phyloP scores from a whole-genome alignment of 2,113 vertebrate genomes.

The Chinchilla lanigera region DNA sequence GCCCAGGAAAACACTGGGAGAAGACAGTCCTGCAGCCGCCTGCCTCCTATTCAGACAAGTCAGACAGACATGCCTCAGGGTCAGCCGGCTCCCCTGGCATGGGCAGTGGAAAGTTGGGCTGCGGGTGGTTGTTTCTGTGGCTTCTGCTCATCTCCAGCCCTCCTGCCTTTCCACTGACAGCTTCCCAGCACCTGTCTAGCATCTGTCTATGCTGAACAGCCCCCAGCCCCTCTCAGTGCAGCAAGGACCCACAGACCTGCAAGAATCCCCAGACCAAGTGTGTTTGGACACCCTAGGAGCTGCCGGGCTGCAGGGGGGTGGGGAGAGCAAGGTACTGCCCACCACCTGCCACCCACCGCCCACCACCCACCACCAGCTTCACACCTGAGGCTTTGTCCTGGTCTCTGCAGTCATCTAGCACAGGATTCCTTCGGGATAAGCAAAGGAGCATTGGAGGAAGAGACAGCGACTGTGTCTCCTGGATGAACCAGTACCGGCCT shows the following conservation, averaged over 20 bases:
- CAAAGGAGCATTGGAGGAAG: constrained; percentile 45
- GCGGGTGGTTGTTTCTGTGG: constrained; percentile 16
- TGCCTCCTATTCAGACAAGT: constrained; percentile 50
- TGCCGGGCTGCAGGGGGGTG: rapidly evolving
- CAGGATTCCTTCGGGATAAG: constrained; percentile 57
- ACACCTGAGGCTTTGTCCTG: neutral
- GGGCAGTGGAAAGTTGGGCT: constrained; percentile 68
- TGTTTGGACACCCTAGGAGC: neutral
- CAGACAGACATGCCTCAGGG: constrained; percentile 48
- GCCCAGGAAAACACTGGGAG: neutral
- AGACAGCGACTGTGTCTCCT: neutral
- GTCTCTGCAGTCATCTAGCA: neutral
- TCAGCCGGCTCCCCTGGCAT: constrained; percentile 44
- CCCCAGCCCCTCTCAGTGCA: constrained; percentile 34
- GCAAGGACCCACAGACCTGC: neutral
- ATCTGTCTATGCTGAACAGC: constrained; percentile 11
- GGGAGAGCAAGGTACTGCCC: neutral
- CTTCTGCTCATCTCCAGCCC: constrained; percentile 13
- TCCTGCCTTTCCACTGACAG: neutral
- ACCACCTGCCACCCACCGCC: neutral
- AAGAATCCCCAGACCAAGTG: neutral
- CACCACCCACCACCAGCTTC: neutral
- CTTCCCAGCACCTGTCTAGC: constrained; percentile 35
- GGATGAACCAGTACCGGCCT: neutral
- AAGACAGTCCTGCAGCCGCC: constrained; percentile 16